Evolutionary conservation across 1,140 invertebrate genomes (phyloP).

Genomic region (Drosophila navojoa): DNA sequence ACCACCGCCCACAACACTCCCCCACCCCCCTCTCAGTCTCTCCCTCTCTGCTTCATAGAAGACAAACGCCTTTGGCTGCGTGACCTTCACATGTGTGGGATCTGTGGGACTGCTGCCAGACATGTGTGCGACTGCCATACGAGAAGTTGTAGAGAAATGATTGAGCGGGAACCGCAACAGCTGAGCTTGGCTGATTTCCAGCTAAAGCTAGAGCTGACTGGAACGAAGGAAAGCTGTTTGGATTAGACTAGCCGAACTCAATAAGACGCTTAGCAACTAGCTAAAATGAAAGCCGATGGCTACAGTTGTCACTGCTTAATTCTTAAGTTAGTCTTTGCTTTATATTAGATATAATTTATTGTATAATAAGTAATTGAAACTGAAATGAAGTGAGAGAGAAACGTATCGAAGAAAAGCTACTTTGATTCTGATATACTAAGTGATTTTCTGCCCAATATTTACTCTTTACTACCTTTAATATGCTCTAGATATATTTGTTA

Average conservation of each 20-base stretch:
- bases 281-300: too few species aligned
- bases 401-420: too few species aligned
- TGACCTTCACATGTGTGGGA: slow-evolving; percentile 57
- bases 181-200: background rate
- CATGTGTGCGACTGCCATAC: background rate
- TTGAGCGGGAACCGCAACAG: background rate
- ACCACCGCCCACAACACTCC: slow-evolving; percentile 23
- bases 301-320: too few species aligned
- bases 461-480: too few species aligned
- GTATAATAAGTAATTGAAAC: too few species aligned
- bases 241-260: background rate
- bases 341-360: too few species aligned
- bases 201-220: background rate
- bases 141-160: background rate
- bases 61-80: slow-evolving; percentile 20
- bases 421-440: too few species aligned
- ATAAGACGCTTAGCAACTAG: background rate
- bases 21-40: background rate
- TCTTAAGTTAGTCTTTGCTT: too few species aligned
- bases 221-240: background rate
- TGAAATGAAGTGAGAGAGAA: too few species aligned
- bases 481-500: too few species aligned
- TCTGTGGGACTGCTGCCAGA: slow-evolving; percentile 3
- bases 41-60: background rate
- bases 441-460: too few species aligned